phyloP scores from a whole-genome alignment of 2,888 invertebrate genomes.

The Agrilus cyanescens region DNA sequence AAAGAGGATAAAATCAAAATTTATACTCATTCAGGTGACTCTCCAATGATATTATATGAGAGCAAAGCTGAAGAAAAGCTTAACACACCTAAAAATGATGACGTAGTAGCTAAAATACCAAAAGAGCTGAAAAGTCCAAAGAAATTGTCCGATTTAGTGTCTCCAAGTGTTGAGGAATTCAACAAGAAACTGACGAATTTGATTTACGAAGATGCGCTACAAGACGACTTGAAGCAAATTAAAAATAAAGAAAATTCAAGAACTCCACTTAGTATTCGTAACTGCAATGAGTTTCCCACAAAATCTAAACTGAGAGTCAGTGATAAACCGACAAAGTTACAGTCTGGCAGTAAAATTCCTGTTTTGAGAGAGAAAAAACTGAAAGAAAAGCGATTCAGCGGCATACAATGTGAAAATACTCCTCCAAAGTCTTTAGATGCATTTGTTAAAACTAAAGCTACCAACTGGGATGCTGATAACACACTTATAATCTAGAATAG shows the following conservation, averaged over 20 bases:
- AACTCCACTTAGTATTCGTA: slow-evolving; percentile 26
- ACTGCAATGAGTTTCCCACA: slow-evolving; percentile 20
- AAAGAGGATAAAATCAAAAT: not conserved
- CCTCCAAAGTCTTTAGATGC: slow-evolving; percentile 24
- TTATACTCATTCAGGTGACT: slow-evolving; percentile 2
- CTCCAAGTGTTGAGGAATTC: slow-evolving; percentile 26
- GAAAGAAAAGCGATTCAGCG: slow-evolving; percentile 15
- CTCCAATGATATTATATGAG: not conserved
- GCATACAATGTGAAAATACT: slow-evolving; percentile 32
- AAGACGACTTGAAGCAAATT: slow-evolving; percentile 14
- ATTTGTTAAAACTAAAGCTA: slow-evolving; percentile 17
- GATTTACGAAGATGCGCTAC: slow-evolving; percentile 46
- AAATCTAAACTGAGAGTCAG: slow-evolving; percentile 27
- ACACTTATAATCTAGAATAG: slow-evolving; percentile 29
- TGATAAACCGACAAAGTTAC: slow-evolving; percentile 27
- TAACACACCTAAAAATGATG: not conserved
- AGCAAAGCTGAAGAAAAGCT: slow-evolving; percentile 5
- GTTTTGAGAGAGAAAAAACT: slow-evolving; percentile 26
- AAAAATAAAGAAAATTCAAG: slow-evolving; percentile 23
- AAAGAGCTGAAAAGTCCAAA: not conserved
- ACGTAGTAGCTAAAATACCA: not conserved
- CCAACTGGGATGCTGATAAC: slow-evolving; percentile 31
- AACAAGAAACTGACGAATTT: slow-evolving; percentile 39
- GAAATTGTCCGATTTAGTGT: slow-evolving; percentile 6
- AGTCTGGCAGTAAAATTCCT: slow-evolving; percentile 28